phyloP scores from a whole-genome alignment of 2,113 vertebrate species.

The Macroglossus sobrinus region DNA sequence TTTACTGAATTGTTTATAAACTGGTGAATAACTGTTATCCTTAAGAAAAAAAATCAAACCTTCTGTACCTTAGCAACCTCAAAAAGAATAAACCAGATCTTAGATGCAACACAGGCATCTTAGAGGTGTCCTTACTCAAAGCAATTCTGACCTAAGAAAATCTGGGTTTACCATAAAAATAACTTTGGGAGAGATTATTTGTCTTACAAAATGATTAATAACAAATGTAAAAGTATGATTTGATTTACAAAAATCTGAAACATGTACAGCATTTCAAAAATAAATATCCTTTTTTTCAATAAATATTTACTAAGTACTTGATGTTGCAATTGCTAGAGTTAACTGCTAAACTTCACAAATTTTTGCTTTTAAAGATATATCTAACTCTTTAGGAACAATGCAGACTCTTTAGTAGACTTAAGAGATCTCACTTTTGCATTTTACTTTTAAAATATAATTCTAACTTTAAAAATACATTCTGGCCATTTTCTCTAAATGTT shows the following conservation, averaged over 20 bases:
- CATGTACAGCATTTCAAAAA: background rate
- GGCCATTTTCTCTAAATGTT: background rate
- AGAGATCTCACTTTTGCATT: background rate
- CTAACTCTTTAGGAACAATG: background rate
- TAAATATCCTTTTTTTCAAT: conserved; percentile 5
- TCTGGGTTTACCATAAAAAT: conserved; percentile 29
- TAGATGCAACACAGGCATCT: background rate
- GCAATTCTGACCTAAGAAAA: conserved; percentile 32
- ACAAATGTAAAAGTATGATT: conserved; percentile 20
- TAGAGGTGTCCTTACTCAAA: background rate
- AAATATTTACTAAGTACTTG: conserved; percentile 33
- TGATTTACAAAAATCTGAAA: conserved; percentile 34
- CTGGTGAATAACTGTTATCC: conserved; percentile 8
- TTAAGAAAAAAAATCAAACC: background rate
- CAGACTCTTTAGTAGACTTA: background rate
- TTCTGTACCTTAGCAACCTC: conserved; percentile 46
- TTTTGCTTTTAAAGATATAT: background rate
- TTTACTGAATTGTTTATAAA: conserved; percentile 60
- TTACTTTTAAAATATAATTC: background rate
- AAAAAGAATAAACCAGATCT: conserved; percentile 42
- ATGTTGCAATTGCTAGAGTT: background rate
- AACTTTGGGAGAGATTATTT: conserved; percentile 48
- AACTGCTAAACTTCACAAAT: background rate
- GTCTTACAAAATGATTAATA: conserved; percentile 21
- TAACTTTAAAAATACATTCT: conserved; percentile 18